These are phyloP conservation scores for Hydrozoanthus tunicans DNA, from an alignment of 64 coral and sea anemone species.

Conservation along the genomic window DNA sequence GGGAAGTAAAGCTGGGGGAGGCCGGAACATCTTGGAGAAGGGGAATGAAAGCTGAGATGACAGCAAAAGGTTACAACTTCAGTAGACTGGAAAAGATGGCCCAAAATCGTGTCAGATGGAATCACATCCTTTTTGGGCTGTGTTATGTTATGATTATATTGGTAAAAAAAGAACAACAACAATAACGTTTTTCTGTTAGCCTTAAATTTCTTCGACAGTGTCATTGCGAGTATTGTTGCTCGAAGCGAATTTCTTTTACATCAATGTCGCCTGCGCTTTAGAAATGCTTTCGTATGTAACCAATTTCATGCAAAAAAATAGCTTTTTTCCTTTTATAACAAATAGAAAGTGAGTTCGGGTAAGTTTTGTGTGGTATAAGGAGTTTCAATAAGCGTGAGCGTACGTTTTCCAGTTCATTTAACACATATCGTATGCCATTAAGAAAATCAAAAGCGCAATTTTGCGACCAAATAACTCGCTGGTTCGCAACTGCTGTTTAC, in stretches of 20 bases:
- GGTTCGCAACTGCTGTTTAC: neutral
- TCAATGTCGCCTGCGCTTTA: neutral
- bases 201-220: neutral
- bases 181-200: neutral
- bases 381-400: neutral
- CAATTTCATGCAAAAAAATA: neutral
- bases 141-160: neutral
- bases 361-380: neutral
- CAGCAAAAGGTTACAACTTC: no score
- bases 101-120: no score
- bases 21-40: no score
- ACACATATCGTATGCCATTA: no score
- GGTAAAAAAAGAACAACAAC: neutral
- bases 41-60: no score
- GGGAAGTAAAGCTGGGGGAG: no score
- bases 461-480: neutral
- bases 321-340: no score
- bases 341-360: neutral
- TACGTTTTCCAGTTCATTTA: no score
- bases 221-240: neutral
- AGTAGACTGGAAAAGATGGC: no score
- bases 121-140: no score
- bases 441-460: neutral
- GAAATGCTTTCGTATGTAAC: neutral
- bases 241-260: neutral